These are phyloP conservation scores for Thelaira solivaga DNA, from an alignment of 2,888 invertebrate genomes.

Conservation along the genomic window DNA sequence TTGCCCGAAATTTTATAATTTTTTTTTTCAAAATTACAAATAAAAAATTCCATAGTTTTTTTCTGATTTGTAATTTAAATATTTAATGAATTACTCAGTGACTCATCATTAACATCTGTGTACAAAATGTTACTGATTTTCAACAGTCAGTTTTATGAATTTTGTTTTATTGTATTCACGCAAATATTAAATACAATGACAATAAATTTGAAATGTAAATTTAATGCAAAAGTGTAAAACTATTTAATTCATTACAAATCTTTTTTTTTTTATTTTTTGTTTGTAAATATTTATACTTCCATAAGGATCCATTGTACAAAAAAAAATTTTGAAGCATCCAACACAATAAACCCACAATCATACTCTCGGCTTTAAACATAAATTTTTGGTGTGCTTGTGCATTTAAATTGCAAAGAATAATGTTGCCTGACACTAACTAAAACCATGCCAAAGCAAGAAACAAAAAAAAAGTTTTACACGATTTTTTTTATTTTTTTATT, in stretches of 20 bases:
- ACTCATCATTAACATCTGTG: conserved; percentile 1
- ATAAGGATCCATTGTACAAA: conserved; percentile 23
- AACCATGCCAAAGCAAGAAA: conserved; percentile 36
- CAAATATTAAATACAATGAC: conserved; percentile 32
- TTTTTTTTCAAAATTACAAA: too few relatives aligned
- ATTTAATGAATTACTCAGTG: too few relatives aligned
- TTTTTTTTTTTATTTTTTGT: neutral
- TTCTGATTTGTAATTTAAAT: too few relatives aligned
- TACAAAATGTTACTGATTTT: neutral
- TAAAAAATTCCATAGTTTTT: too few relatives aligned
- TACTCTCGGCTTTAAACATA: conserved; percentile 7
- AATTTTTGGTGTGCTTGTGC: conserved; percentile 26
- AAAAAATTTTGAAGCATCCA: conserved; percentile 2
- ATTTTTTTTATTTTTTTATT: neutral
- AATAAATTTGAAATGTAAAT: conserved; percentile 49
- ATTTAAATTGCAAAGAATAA: conserved; percentile 41
- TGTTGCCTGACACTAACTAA: conserved; percentile 45
- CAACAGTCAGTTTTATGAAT: neutral
- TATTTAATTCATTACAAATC: conserved; percentile 29
- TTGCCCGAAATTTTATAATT: too few relatives aligned
- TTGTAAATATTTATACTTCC: conserved; percentile 37
- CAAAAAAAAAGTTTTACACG: neutral
- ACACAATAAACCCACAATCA: conserved; percentile 40
- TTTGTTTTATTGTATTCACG: neutral
- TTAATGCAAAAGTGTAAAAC: conserved; percentile 31